Conservation (phyloP, 2,113 vertebrate genomes). For the Pristiophorus japonicus region DNA sequence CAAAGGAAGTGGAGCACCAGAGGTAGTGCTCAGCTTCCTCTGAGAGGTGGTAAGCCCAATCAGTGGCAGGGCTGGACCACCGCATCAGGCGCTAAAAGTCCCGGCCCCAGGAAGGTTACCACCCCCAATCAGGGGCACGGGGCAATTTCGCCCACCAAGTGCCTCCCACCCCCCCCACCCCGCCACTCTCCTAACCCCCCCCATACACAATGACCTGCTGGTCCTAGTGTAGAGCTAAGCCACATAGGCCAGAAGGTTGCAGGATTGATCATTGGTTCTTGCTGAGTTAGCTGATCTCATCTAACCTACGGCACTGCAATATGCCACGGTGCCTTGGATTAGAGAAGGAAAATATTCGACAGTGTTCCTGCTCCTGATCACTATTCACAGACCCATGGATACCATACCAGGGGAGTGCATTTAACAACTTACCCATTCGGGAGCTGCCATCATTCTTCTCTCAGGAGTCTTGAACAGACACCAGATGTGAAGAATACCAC, state of each 20-base stretch:
- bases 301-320: no score
- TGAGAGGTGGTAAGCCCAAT: no score
- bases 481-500: conserved; percentile 19
- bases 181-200: no score
- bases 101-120: no score
- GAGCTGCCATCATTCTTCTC: conserved; percentile 8
- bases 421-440: background rate
- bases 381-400: background rate
- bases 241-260: background rate
- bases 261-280: background rate
- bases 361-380: background rate
- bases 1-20: no score
- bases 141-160: no score
- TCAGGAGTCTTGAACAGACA: background rate
- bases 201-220: background rate
- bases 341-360: background rate
- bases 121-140: no score
- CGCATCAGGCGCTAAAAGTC: no score
- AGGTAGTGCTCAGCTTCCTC: no score
- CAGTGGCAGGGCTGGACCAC: no score
- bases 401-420: background rate
- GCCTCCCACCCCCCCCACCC: background rate
- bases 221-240: background rate
- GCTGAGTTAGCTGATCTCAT: background rate
- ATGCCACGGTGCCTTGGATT: no score